Base-by-base conservation (phyloP, 92 coral and sea anemone genomes). In the Galaxea fascicularis region DNA sequence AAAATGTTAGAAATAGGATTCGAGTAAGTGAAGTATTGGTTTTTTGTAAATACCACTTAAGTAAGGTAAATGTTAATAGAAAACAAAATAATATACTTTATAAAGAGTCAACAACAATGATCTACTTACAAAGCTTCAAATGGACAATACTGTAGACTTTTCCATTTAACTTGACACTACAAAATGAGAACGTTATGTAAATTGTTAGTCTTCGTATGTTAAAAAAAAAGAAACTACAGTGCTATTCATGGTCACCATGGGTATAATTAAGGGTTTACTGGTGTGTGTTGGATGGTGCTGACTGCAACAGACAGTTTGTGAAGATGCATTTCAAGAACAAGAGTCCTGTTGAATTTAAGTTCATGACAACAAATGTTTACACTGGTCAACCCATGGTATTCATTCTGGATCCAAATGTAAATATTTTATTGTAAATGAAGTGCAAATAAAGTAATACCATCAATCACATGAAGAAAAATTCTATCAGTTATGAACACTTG, bases 221-320 rank as follows among this genome's bases (percentile, higher is more conserved):
- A n/a, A n/a, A 46, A 12, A 4, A 53, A 53, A 53, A 53, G 59
- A 53, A n/a, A 16, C 0, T 53, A 53, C 18, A 53, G 59, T 17
- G 59, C 17, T 53, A 53, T 12, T 4, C 4, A 53, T 53, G 13
- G 17, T n/a, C 13, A n/a, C 18, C 1, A 0, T 12, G 17, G 13
- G 13, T n/a, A 53, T 54, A 22, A 24, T 45, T 14, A 21, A 46
- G 85, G 21, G 45, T 80, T 7, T 80, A 80, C 62, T 80, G 85
- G 85, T 80, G 85, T 31, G 70, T 80, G 15, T 24, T 80, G 47
- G 85, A 80, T 66, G 85, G 85, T 13, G 45, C 85, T 31, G 85
- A 80, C 26, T 64, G 62, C 64, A 80, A 80, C 64, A 35, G 85
- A 18, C 85, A 80, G 39, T 53, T 53, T 12, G 0, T 17, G 17